Base-by-base conservation (phyloP, 2,113 vertebrate genomes). In the Embiotoca jacksoni region DNA sequence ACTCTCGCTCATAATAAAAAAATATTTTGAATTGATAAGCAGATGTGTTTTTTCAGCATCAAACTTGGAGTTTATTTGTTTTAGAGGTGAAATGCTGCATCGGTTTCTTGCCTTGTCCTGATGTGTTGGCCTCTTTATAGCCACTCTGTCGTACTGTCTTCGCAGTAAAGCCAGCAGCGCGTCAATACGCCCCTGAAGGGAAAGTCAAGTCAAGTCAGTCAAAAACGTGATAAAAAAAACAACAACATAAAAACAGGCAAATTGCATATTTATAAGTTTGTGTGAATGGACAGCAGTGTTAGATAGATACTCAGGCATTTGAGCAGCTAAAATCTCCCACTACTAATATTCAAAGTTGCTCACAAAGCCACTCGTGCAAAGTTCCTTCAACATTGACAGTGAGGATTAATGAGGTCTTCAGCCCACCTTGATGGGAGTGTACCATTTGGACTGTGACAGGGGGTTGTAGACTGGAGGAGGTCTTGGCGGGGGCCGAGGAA, bases 371-470 rank as follows among this genome's bases (percentile, higher is more conserved):
- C 23, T 23, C 23, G 23, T 23, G 23, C 23, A 23, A 23, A 23
- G 23, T 23, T 23, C 23, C 23, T 23, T 23, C 23, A 23, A 23
- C 23, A 23, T 23, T 23, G 23, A 23, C 23, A 23, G 23, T 23
- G 33, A 56, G 5, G 23, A 36, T 39, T 16, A 63, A 35, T 35
- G 32, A 35, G 54, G 33, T 44, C 1, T 0, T 37, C 23, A 9
- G 59, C 78, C 85, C 92, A 99, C 98, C 96, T 97, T 99, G 79
- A 99, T 98, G 5, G 98, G 98, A 0, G 97, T 96, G 83, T 99
- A 99, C 98, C 98, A 99, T 89, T 97, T 99, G 56, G 94, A 93
- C 87, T 96, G 94, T 32, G 88, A 44, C 2, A 76, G 75, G 65
- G 92, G 72, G 76, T 83, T 91, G 93, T 92, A 91, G 57, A 93